phyloP scores from a whole-genome alignment of 2,888 invertebrate species.

The Tetragnatha montana region DNA sequence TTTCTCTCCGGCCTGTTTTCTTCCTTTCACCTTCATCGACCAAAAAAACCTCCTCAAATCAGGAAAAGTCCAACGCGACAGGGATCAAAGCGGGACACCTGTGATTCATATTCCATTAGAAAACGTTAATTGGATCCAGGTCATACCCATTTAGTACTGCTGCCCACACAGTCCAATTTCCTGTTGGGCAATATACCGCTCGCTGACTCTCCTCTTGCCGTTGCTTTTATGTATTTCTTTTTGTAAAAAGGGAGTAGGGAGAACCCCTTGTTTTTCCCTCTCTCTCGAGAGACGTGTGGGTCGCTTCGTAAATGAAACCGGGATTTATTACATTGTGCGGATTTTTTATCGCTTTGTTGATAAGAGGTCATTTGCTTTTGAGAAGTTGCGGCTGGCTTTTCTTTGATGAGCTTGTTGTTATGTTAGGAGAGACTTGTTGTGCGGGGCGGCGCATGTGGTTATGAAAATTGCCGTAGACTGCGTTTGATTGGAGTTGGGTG shows the following conservation, averaged over 20 bases:
- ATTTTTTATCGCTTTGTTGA: background rate
- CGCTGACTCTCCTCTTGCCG: background rate
- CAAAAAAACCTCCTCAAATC: background rate
- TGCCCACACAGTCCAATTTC: constrained; percentile 44
- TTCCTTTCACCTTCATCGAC: background rate
- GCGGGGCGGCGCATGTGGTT: too few species aligned
- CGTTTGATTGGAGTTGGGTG: too few species aligned
- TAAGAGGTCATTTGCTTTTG: background rate
- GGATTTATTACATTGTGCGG: background rate
- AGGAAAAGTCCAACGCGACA: background rate
- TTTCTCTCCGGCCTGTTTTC: background rate
- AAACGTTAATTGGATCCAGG: constrained; percentile 44
- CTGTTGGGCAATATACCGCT: constrained; percentile 19
- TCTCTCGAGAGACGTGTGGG: background rate
- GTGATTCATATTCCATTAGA: constrained; percentile 37
- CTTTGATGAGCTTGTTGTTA: too few species aligned
- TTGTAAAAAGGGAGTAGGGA: background rate
- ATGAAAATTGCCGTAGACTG: too few species aligned
- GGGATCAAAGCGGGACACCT: background rate
- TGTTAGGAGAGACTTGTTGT: too few species aligned
- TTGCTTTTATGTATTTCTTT: background rate
- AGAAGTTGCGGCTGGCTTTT: too few species aligned
- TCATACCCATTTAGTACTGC: constrained; percentile 52
- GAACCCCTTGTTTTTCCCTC: background rate
- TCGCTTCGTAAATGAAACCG: background rate